Percentiles rank a stretch among this genome's conserved stretches.
phyloP scores from a whole-genome alignment of 2,113 vertebrate genomes.

The Lethenteron camtschaticum region DNA sequence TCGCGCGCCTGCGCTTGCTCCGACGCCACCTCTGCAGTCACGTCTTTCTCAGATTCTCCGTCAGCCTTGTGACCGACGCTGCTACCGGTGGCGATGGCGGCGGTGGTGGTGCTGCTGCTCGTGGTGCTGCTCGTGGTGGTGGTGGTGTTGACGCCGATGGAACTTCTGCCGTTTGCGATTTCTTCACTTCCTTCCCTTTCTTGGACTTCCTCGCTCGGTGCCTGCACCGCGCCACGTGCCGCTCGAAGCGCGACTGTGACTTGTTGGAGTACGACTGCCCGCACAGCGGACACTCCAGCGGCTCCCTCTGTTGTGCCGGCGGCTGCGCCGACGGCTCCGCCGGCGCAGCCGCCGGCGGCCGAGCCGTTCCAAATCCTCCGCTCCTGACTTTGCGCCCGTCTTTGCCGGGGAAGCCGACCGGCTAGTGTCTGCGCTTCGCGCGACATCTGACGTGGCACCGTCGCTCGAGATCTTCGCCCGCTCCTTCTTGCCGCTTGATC shows the following conservation, averaged over 20 bases:
- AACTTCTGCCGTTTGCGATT: conserved; percentile 24
- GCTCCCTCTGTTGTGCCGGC: no score
- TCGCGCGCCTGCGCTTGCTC: not conserved
- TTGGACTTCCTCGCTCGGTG: conserved; percentile 24
- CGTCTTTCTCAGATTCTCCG: not conserved
- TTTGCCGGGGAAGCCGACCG: no score
- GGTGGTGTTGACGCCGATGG: conserved; percentile 14
- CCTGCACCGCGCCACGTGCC: conserved; percentile 27
- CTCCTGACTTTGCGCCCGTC: no score
- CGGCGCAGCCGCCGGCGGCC: no score
- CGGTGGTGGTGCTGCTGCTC: conserved; percentile 20
- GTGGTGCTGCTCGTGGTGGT: conserved; percentile 6
- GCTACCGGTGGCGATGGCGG: conserved; percentile 10
- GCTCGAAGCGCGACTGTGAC: conserved; percentile 18
- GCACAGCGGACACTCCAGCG: not conserved
- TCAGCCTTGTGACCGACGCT: conserved; percentile 21
- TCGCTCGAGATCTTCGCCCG: no score
- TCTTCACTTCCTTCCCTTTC: conserved; percentile 23
- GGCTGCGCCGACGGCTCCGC: no score
- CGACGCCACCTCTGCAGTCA: not conserved
- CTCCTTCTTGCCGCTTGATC: no score
- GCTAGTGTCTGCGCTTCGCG: no score
- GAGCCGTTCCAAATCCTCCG: no score
- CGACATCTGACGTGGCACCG: no score
- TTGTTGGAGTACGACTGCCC: not conserved